Conservation (phyloP, 2,113 vertebrate species). For the Dipodomys merriami region DNA sequence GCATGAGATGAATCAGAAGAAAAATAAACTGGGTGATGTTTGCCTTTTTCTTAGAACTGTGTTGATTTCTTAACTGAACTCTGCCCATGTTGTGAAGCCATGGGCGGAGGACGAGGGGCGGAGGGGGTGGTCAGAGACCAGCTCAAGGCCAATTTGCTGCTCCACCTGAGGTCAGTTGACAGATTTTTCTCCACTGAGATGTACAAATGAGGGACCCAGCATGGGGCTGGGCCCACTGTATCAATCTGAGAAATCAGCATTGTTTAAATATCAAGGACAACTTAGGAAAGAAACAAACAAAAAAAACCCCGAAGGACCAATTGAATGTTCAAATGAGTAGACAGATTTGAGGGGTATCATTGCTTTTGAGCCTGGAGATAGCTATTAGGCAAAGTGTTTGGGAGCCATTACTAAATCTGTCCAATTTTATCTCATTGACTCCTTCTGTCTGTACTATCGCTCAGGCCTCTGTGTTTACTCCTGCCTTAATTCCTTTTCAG, state of each 20-base stretch:
- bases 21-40: conserved; percentile 75
- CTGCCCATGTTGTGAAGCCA: conserved; percentile 65
- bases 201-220: neutral
- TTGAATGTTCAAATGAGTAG: neutral
- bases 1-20: conserved; percentile 67
- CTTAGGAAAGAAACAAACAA: conserved; percentile 26
- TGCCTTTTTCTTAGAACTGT: conserved; percentile 73
- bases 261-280: conserved; percentile 37
- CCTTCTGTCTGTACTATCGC: neutral
- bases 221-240: neutral
- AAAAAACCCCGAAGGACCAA: neutral
- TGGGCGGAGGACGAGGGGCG: neutral
- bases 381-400: neutral
- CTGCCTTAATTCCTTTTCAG: neutral
- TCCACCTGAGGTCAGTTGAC: conserved; percentile 42
- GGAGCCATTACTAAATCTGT: neutral
- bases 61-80: conserved; percentile 78
- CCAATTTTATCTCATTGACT: neutral
- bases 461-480: neutral
- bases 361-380: neutral
- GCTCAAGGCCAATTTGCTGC: conserved; percentile 61
- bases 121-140: conserved; percentile 51
- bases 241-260: conserved; percentile 48
- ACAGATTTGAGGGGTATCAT: neutral
- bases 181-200: conserved; percentile 36